phyloP scores from a whole-genome alignment of 1,140 invertebrate species.

The Drosophila orena region DNA sequence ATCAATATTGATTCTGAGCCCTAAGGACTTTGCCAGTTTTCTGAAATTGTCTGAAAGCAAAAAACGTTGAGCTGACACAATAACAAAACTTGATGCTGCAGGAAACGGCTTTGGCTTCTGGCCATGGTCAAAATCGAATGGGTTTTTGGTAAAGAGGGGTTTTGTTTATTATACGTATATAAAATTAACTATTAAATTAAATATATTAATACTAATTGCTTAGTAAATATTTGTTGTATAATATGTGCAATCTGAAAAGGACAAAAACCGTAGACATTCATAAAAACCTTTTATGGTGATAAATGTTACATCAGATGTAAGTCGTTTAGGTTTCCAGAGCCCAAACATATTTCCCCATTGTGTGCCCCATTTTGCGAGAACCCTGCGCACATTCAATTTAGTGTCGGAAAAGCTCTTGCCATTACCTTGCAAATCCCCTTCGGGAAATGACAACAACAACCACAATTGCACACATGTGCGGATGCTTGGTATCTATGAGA shows the following conservation, averaged over 20 bases:
- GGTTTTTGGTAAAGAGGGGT: not conserved
- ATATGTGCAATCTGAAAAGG: too few species aligned
- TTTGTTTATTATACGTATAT: too few species aligned
- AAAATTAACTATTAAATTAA: too few species aligned
- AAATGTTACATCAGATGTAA: not conserved
- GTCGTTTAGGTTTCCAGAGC: not conserved
- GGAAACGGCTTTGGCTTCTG: conserved; percentile 14
- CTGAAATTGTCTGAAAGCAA: conserved; percentile 14
- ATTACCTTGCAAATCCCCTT: conserved; percentile 35
- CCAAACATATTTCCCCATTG: not conserved
- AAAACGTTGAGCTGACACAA: conserved; percentile 42
- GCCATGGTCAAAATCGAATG: not conserved
- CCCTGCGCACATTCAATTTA: conserved; percentile 28
- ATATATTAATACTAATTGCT: too few species aligned
- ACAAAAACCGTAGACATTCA: too few species aligned
- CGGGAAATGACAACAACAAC: conserved; percentile 10
- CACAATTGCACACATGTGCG: conserved; percentile 5
- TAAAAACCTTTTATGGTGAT: too few species aligned
- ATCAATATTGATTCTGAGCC: conserved; percentile 50
- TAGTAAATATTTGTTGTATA: too few species aligned
- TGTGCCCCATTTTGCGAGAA: conserved; percentile 1
- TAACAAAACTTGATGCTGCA: conserved; percentile 24
- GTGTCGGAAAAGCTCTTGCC: conserved; percentile 36
- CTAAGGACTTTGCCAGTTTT: conserved; percentile 39
- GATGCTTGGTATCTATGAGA: conserved; percentile 35